Evolutionary conservation across 1,140 invertebrate genomes (phyloP), one percentile per base, ranked within the genome.

Genomic region (Ptiloglossa arizonensis): DNA sequence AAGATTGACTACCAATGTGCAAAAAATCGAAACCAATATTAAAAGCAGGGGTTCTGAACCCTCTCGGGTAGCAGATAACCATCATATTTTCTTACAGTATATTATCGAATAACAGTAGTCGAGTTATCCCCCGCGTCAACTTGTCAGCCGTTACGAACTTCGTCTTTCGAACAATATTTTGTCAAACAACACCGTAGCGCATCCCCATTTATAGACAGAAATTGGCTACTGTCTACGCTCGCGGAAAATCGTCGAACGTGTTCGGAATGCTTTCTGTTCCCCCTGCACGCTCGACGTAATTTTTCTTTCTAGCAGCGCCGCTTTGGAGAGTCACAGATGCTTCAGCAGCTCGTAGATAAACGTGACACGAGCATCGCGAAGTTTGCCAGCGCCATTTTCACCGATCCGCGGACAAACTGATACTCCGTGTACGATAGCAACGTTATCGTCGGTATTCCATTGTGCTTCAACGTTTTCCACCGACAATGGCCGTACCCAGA

Each of bases 391-490:
- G 48, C n/a, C 64, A 19, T 50, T 76, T 76, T 60, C 66, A n/a
- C 27, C 27, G 52, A 60, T 41, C 50, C 54, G 13, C 24, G 29
- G 64, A 38, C 44, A 60, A 69, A 56, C 50, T 74, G 50, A 67
- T 74, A 67, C 17, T 19, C 8, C 38, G 22, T 27, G 57, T 19
- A 9, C 9, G 38, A 44, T 46, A 44, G 38, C 38, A 15, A 11
- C 52, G 41, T 32, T 66, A 66, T 73, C 71, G 59, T 19, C 24
- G 35, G 72, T 66, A 74, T 74, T 67, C 50, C 72, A 56, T 67
- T 67, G 48, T 67, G 50, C 35, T 50, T 15, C 46, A 52, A 32
- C 62, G 59, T 67, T 74, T 74, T 56, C 50, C 46, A 35, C 38
- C 72, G n/a, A 74, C 62, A 74, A 74, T 74, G 38, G 27, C 62